A percentile compares a stretch with the other conserved stretches of the same genome.
phyloP scores from a whole-genome alignment of 23 tunicate species.

The Phallusia fumigata region DNA sequence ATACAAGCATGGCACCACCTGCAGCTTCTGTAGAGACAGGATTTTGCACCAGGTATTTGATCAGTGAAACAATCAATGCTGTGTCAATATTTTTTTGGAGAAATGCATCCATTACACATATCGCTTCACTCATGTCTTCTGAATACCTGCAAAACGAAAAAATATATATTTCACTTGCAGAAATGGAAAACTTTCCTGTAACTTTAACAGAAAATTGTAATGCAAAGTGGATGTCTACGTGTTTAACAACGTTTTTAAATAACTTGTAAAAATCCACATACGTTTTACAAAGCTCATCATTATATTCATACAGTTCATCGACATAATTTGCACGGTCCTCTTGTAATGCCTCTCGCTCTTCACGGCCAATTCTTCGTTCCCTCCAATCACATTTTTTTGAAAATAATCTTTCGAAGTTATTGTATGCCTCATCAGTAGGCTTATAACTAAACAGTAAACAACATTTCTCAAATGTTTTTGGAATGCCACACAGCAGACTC shows the following conservation, averaged over 20 bases:
- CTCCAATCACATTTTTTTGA: background rate
- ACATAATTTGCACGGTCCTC: conserved; percentile 17
- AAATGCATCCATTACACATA: conserved; percentile 72
- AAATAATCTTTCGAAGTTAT: background rate
- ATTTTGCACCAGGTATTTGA: conserved; percentile 37
- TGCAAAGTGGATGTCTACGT: too few species aligned
- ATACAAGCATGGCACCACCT: conserved; percentile 68
- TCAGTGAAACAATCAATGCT: conserved; percentile 42
- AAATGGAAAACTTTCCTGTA: too few species aligned
- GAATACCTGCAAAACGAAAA: background rate
- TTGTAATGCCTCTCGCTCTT: background rate
- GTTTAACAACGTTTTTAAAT: background rate
- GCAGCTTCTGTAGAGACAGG: background rate
- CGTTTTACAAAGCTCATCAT: conserved; percentile 13
- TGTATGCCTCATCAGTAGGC: conserved; percentile 39
- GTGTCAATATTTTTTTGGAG: conserved; percentile 49
- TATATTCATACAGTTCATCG: conserved; percentile 12
- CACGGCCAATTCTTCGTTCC: background rate
- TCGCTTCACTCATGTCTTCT: conserved; percentile 17
- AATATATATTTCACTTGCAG: too few species aligned
- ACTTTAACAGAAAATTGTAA: too few species aligned
- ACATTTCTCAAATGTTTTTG: background rate
- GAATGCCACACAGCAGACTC: background rate
- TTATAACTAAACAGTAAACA: conserved; percentile 6
- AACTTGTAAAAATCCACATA: background rate